phyloP scores from a whole-genome alignment of 1,140 invertebrate genomes.

The Capitella teleta region DNA sequence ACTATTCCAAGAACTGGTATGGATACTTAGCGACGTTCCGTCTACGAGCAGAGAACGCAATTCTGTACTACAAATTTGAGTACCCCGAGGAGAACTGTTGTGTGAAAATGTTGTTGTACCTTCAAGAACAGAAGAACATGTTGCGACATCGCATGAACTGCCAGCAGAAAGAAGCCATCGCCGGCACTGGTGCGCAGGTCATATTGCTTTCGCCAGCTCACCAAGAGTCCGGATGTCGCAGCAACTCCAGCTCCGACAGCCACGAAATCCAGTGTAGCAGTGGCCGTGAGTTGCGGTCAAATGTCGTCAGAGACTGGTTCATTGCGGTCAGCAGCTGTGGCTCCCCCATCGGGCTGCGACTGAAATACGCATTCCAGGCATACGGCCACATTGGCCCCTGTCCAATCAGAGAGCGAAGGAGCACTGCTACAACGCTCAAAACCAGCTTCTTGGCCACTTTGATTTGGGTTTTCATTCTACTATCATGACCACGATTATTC shows the following conservation, averaged over 20 bases:
- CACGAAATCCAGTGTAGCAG: conserved; percentile 2
- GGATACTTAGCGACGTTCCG: not conserved
- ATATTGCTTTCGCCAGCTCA: not conserved
- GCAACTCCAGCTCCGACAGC: not conserved
- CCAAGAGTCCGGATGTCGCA: not conserved
- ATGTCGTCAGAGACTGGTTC: not conserved
- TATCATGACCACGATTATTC: no score
- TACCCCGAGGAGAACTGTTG: not conserved
- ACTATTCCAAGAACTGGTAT: no score
- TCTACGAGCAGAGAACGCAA: not conserved
- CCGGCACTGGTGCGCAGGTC: not conserved
- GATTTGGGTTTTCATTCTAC: no score
- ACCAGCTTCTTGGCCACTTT: no score
- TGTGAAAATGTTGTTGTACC: not conserved
- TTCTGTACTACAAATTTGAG: not conserved
- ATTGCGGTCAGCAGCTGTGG: conserved; percentile 1
- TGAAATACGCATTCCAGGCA: no score
- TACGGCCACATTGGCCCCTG: no score
- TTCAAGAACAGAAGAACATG: not conserved
- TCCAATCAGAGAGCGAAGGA: no score
- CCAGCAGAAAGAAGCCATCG: not conserved
- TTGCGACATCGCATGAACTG: conserved; percentile 1
- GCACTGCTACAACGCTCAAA: no score
- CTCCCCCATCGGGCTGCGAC: not conserved
- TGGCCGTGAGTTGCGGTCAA: not conserved